Base-by-base conservation (phyloP, 1,140 invertebrate genomes). In the Agrilus planipennis region DNA sequence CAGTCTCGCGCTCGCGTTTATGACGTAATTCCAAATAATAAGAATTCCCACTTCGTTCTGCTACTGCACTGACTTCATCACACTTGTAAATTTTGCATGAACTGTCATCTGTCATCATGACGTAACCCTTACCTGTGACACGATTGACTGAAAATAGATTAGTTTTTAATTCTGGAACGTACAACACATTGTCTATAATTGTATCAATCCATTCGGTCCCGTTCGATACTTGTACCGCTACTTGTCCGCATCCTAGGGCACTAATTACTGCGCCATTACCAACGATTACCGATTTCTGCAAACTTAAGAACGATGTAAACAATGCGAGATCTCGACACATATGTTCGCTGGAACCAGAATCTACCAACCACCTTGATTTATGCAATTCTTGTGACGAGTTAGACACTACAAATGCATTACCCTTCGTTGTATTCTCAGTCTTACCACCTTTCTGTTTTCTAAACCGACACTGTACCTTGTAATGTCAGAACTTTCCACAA, bases 91-190 rank as follows among this genome's bases (percentile, higher is more conserved):
- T 18, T 29, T 10, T 14, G 23, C 35, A 44, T 7, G 14, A 14
- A 17, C 40, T 39, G 15, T 21, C 17, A 21, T 32, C 20, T 2
- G 35, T 36, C 54, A 44, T 14, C 10, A 54, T 37, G 20, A 27
- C 35, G 5, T 48, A 56, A 21, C 58, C 60, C 40, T 46, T 49
- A 15, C 55, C 46, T 5, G 53, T 42, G 0, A 41, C 49, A 11
- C 47, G 18, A 21, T 51, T 58, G 5, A 58, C 52, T 3, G 62
- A 65, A 15, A 65, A 55, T 22, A 66, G 39, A 41, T 61, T 64
- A 11, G 34, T 55, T 27, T 57, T 51, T 10, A 68, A 39, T 41
- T 61, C 50, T 0, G 62, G 62, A 23, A 64, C 55, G 44, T 44
- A 61, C 35, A 63, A 34, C 6, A 66, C 62, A 35, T 63, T 54